Evolutionary conservation across 2,797 vertebrate genomes (phyloP).

Genomic region (Myiothlypis chrysogaster): DNA sequence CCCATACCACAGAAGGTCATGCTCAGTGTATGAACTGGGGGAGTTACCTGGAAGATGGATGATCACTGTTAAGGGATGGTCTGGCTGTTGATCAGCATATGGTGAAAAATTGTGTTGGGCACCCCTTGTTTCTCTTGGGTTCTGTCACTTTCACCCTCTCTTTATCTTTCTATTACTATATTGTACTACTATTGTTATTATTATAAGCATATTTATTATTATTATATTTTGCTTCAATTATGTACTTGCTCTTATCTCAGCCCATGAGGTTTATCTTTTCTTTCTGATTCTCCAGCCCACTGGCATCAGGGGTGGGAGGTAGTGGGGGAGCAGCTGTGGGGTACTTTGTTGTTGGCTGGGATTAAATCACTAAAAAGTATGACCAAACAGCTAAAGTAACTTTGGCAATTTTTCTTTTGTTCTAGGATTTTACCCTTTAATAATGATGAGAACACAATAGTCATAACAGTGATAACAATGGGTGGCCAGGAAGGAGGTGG

Average conservation of each 20-base stretch:
- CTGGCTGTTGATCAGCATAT: accelerated
- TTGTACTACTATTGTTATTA: not conserved
- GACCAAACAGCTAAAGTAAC: not conserved
- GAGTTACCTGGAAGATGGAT: not conserved
- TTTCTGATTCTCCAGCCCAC: not conserved
- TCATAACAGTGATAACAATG: not conserved
- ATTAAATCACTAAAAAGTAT: not conserved
- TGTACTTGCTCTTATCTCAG: not conserved
- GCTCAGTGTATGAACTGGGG: not conserved
- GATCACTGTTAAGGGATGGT: no score
- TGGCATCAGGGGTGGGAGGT: not conserved
- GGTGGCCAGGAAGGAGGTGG: not conserved
- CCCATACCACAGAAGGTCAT: not conserved
- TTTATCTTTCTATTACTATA: not conserved
- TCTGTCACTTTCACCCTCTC: not conserved
- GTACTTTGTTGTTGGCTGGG: not conserved
- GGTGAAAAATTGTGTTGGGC: not conserved
- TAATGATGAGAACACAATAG: not conserved
- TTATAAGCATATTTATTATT: not conserved
- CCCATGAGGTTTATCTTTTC: accelerated
- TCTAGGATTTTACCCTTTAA: not conserved
- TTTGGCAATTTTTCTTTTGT: not conserved
- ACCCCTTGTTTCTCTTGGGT: not conserved
- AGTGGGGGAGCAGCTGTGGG: accelerated
- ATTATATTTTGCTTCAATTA: not conserved